A percentile compares a stretch with the other conserved stretches of the same genome.
Conservation (phyloP, 2,888 invertebrate genomes). For the Cosmia trapezina region DNA sequence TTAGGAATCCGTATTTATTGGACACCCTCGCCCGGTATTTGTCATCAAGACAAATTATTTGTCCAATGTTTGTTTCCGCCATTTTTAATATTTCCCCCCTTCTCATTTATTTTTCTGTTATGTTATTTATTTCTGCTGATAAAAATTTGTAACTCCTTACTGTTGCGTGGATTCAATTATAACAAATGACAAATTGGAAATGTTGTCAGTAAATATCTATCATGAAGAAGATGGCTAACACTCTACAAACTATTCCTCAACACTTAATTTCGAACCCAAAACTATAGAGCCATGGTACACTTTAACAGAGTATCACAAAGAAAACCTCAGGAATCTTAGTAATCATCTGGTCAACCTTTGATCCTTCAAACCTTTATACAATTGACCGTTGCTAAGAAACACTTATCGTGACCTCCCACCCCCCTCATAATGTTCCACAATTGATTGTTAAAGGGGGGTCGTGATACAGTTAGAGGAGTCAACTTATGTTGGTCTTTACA, state of each 20-base stretch:
- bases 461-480: constrained; percentile 58
- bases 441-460: constrained; percentile 55
- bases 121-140: constrained; percentile 40
- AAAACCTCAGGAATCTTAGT: constrained; percentile 66
- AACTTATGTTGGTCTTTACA: constrained; percentile 65
- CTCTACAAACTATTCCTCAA: constrained; percentile 6
- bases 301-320: constrained; percentile 55
- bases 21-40: constrained; percentile 81
- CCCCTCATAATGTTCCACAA: constrained; percentile 58
- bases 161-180: not conserved
- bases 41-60: constrained; percentile 85
- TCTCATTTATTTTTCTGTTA: constrained; percentile 44
- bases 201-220: constrained; percentile 18
- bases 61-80: constrained; percentile 75
- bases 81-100: constrained; percentile 72
- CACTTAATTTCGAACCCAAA: constrained; percentile 28
- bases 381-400: constrained; percentile 69
- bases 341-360: constrained; percentile 73
- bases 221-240: not conserved
- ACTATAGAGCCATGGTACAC: constrained; percentile 22
- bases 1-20: constrained; percentile 85
- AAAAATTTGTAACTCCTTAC: constrained; percentile 21
- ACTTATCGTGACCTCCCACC: constrained; percentile 63
- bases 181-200: not conserved
- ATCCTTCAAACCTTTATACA: constrained; percentile 65